Evolutionary conservation across 2,113 vertebrate genomes (phyloP).

Genomic region (Bubo bubo): DNA sequence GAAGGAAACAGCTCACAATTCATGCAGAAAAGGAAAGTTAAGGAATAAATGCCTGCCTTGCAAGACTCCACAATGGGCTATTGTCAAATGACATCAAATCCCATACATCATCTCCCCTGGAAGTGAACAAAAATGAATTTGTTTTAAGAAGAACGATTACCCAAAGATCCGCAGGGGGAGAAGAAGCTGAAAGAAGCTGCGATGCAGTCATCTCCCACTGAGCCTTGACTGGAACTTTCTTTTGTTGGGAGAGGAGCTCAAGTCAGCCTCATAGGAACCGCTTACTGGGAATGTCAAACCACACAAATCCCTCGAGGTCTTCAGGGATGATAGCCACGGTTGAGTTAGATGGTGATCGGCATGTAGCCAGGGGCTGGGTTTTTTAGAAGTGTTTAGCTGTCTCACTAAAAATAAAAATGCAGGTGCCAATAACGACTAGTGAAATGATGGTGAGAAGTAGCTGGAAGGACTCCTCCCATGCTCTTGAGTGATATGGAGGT

Average conservation of each 20-base stretch:
- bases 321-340: background rate
- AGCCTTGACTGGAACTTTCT: background rate
- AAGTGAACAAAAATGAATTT: slow-evolving; percentile 6
- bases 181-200: background rate
- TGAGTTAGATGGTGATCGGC: background rate
- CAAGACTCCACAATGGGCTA: slow-evolving; percentile 16
- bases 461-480: background rate
- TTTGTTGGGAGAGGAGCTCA: slow-evolving; percentile 7
- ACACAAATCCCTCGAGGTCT: background rate
- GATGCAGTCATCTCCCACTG: background rate
- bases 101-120: slow-evolving; percentile 22
- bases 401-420: background rate
- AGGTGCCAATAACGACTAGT: background rate
- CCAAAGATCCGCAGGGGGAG: background rate
- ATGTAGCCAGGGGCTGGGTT: background rate
- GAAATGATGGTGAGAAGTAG: background rate
- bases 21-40: slow-evolving; percentile 48
- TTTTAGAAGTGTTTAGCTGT: background rate
- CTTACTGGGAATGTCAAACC: slow-evolving; percentile 4
- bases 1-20: background rate
- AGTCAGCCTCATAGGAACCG: background rate
- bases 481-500: background rate
- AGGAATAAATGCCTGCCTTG: background rate
- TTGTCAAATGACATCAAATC: background rate
- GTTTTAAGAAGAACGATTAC: background rate